phyloP scores from a whole-genome alignment of 2,113 vertebrate species.

The Colius striatus region DNA sequence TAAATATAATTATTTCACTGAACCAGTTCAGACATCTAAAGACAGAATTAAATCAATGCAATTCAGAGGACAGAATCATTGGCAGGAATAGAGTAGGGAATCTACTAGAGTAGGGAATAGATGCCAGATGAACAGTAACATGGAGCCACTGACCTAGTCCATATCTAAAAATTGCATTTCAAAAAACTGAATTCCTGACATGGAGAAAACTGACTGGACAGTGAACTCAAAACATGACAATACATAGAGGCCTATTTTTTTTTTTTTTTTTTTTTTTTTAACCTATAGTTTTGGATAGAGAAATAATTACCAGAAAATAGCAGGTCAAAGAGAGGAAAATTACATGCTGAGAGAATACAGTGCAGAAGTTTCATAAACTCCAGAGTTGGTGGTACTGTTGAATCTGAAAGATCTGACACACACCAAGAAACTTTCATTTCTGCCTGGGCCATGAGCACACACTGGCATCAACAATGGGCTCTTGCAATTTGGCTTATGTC shows the following conservation, averaged over 20 bases:
- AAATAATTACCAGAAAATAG: neutral
- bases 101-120: neutral
- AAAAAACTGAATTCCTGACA: neutral
- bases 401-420: neutral
- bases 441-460: neutral
- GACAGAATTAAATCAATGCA: neutral
- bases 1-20: neutral
- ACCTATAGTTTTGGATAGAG: neutral
- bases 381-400: neutral
- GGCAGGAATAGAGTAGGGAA: neutral
- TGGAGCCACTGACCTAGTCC: neutral
- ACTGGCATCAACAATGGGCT: neutral
- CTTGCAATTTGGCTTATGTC: neutral
- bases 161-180: neutral
- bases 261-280: neutral
- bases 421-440: neutral
- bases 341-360: neutral
- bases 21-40: neutral
- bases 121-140: neutral
- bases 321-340: neutral
- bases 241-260: neutral
- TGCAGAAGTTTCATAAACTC: neutral
- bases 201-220: neutral
- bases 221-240: neutral
- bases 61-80: neutral